Base-by-base conservation (phyloP, 92 coral and sea anemone genomes). In the Actinernus sp. region DNA sequence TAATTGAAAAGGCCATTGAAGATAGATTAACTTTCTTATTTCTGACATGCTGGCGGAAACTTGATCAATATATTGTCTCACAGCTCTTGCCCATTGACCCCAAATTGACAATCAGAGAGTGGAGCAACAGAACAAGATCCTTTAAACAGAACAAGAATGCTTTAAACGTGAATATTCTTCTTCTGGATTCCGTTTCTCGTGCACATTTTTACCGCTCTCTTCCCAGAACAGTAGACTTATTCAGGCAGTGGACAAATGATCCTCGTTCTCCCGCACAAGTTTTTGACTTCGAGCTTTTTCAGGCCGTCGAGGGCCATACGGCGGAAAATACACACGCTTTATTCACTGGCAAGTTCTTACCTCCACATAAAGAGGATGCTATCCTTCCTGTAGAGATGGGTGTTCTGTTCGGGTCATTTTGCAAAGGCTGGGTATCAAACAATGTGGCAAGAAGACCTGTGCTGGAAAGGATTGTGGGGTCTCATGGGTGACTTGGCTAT, bases 171-270 rank as follows among this genome's bases (percentile, higher is more conserved):
- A 91, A 91, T 20, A 81, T 91, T n/a, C 58, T 91, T 3, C 57
- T 91, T 0, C 70, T 91, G 18, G 97, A 91, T 40, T 91, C 97
- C 3, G 74, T 91, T 4, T 84, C 97, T 2, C 67, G 97, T 26
- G 49, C 90, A 4, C 97, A 91, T 57, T 91, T 91, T 63, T 91
- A 81, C 21, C 97, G 97, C 14, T 91, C 97, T 1, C 61, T 91
- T 5, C 97, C 90, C 8, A 84, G 73, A 55, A 82, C 97, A 41
- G 63, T 83, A 50, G 37, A 71, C 12, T 58, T 58, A 22, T 49
- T 79, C 1, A 68, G 67, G 56, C 54, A 11, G 7, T 75, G 86
- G 75, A 53, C 79, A 3, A 41, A 10, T 11, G 27, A 45, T 3
- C 16, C 36, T 7, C n/a, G 3, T 10, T 24, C 81, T 43, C 68